Evolutionary conservation across 1,140 invertebrate genomes (phyloP), one percentile per base, ranked within the genome.

Genomic region (Acromyrmex echinatior): DNA sequence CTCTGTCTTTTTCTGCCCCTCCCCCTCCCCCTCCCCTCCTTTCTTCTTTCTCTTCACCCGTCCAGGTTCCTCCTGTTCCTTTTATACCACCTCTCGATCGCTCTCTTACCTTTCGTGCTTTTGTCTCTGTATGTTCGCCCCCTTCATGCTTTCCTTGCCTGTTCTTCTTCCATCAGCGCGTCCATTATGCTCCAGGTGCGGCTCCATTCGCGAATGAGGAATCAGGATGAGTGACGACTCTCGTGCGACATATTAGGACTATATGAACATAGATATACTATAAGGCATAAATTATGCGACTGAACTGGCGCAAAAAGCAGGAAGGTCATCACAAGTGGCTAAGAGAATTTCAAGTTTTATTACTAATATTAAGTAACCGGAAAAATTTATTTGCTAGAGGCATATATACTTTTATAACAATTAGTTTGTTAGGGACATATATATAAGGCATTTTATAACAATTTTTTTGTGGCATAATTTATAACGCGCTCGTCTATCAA

Each of bases 31-130:
- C 3, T 21, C 58, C 63, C 28, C 31, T 45, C 28, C 4, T 5
- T 7, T 12, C 14, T 9, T 7, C 16, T 31, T 14, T 58, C 9
- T 58, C 71, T 31, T 65, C 25, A 7, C 5, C 10, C 73, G n/a
- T 62, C 56, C 25, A 51, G 28, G 18, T 79, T 80, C 14, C 74
- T 88, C 68, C 49, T 78, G 68, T 65, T 87, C 12, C 45, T 74
- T 89, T 88, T 73, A 66, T 84, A 56, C 60, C 86, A 74, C 56
- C 62, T 70, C 65, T 71, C 65, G 80, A 88, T 89, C 68, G 28
- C n/a, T 56, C 77, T 74, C 78, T 71, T 65, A 71, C 56, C 62
- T 53, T 25, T 21, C 35, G 14, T 58, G 49, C 60, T 86, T 68
- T 56, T 76, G 51, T 66, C 82, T 78, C 58, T 68, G 35, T 56